phyloP scores from a whole-genome alignment of 2,888 invertebrate species.

The Tryphoninae sp. region DNA sequence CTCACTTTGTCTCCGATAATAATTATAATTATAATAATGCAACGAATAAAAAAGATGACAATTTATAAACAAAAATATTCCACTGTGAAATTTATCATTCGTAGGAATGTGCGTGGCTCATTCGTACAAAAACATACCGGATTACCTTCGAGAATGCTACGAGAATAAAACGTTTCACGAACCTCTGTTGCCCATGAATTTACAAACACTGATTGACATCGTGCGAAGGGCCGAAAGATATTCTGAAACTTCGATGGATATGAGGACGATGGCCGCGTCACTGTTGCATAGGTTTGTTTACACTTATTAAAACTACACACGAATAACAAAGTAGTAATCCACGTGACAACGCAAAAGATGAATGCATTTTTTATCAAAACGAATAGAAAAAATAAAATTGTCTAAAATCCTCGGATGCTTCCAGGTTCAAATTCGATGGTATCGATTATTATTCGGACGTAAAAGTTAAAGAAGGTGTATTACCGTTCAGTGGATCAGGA shows the following conservation, averaged over 20 bases:
- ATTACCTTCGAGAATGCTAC: conserved; percentile 85
- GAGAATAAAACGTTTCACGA: conserved; percentile 81
- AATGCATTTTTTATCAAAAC: background rate
- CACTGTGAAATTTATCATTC: background rate
- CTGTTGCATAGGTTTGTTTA: conserved; percentile 83
- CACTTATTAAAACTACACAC: background rate
- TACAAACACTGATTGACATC: conserved; percentile 85
- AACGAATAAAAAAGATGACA: background rate
- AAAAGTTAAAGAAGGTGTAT: conserved; percentile 65
- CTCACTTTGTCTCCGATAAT: background rate
- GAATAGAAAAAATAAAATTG: background rate
- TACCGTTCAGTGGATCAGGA: conserved; percentile 72
- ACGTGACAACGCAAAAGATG: background rate
- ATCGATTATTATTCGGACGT: conserved; percentile 68
- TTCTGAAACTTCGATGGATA: conserved; percentile 82
- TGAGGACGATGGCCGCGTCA: conserved; percentile 83
- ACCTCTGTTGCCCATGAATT: conserved; percentile 83
- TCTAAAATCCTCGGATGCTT: background rate
- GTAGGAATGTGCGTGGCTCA: conserved; percentile 60
- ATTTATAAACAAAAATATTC: background rate
- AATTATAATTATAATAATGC: background rate
- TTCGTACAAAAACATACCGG: conserved; percentile 82
- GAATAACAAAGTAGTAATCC: background rate
- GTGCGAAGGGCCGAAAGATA: conserved; percentile 84
- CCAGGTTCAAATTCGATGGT: conserved; percentile 75